Percentiles rank a stretch among this genome's conserved stretches.
Evolutionary conservation across 2,797 vertebrate genomes (phyloP).

Genomic region (Diplodus sargus): DNA sequence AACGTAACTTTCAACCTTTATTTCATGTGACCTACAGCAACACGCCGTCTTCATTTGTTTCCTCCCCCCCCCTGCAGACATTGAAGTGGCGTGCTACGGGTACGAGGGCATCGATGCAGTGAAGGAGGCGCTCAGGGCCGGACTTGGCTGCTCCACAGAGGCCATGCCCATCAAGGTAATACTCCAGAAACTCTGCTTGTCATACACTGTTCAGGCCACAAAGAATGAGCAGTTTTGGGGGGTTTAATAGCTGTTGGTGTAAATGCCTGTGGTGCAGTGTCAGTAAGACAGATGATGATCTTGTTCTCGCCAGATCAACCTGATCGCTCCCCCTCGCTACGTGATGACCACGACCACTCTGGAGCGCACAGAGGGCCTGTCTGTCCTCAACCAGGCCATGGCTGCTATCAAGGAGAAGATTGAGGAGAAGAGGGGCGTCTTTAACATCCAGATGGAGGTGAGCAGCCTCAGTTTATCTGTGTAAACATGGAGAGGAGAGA

Average conservation of each 20-base stretch:
- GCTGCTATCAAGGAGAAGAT: slow-evolving; percentile 98
- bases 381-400: slow-evolving; percentile 98
- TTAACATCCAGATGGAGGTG: slow-evolving; percentile 99
- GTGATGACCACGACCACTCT: slow-evolving; percentile 99
- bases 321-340: slow-evolving; percentile 97
- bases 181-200: no score
- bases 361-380: slow-evolving; percentile 97
- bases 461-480: slow-evolving; percentile 20
- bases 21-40: neutral
- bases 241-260: neutral
- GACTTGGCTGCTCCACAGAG: slow-evolving; percentile 95
- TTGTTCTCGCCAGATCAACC: slow-evolving; percentile 89
- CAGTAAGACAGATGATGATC: neutral
- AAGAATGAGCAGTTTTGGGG: no score
- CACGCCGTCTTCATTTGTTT: neutral
- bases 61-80: slow-evolving; percentile 84
- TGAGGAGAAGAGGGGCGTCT: slow-evolving; percentile 98
- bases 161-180: slow-evolving; percentile 97
- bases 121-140: slow-evolving; percentile 96
- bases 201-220: no score
- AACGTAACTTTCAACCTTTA: neutral
- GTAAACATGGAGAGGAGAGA: neutral
- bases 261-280: no score
- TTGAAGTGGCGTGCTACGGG: slow-evolving; percentile 98
- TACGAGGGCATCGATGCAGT: slow-evolving; percentile 99